Base-by-base conservation (phyloP, 2,113 vertebrate genomes). In the Zeus faber region DNA sequence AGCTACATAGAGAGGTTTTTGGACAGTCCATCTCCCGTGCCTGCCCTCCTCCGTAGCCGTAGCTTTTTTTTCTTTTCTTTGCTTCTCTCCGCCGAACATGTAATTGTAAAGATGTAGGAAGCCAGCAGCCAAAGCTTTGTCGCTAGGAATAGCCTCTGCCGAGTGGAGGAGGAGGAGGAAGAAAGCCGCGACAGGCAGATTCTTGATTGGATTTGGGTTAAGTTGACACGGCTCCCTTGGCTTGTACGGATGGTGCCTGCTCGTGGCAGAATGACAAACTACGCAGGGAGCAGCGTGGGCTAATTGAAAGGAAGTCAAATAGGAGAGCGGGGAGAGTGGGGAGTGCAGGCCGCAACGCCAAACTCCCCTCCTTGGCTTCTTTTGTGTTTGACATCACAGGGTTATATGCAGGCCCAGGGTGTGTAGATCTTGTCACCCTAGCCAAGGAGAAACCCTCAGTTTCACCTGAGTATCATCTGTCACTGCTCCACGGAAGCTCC, bases 181-280 rank as follows among this genome's bases (percentile, higher is more conserved):
- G n/a, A n/a, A n/a, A n/a, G n/a, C n/a, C n/a, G n/a, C 27, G 31
- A 33, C 18, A 18, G 40, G 21, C 39, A 13, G 35, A 39, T 43
- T 58, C 41, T 9, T 50, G 67, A 62, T 51, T 54, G 53, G 50
- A 62, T 48, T 70, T 39, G 41, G 68, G 72, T 80, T 56, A 56
- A 41, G 54, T 40, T 72, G 65, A 72, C 69, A 62, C 56, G 49
- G 55, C 39, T 35, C 14, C 26, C 26, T 59, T 33, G 31, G 4
- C 18, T 16, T 24, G 35, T 18, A 14, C 49, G 35, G 20, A 20
- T 4, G 23, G 37, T 4, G 24, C 24, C 7, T 18, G 17, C 23
- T 54, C 16, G 17, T 13, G 3, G 13, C 48, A 18, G 10, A 50
- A 33, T 13, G 11, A 50, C 10, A 33, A 20, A 50, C 17, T 44